Evolutionary conservation across 2,113 vertebrate genomes (phyloP).

Genomic region (Aptenodytes patagonicus): DNA sequence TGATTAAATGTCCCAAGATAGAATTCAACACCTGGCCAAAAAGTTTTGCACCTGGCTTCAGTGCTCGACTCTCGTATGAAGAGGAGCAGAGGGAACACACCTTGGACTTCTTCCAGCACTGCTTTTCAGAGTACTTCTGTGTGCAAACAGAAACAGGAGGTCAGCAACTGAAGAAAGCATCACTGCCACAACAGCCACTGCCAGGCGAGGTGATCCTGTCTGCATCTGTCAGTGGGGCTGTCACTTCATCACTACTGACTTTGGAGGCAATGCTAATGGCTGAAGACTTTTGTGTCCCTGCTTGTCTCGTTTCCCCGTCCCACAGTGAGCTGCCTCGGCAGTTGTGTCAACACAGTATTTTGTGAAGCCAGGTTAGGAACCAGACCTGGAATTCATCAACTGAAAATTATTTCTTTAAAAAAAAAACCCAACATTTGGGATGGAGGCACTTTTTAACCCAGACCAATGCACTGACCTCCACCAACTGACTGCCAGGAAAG

Average conservation of each 20-base stretch:
- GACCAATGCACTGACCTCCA: not conserved
- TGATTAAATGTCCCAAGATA: constrained; percentile 8
- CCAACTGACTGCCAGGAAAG: not conserved
- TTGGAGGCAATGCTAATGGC: not conserved
- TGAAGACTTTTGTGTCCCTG: not conserved
- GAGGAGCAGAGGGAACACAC: not conserved
- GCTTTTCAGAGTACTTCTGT: not conserved
- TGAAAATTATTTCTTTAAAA: not conserved
- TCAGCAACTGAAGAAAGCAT: not conserved
- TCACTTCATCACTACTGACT: not conserved
- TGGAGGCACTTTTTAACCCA: not conserved
- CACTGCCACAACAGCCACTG: not conserved
- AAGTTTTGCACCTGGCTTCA: constrained; percentile 5
- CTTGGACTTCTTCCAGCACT: not conserved
- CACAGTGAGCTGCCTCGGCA: not conserved
- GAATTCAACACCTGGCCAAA: not conserved
- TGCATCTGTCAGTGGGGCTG: not conserved
- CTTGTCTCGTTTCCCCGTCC: not conserved
- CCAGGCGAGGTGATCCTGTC: not conserved
- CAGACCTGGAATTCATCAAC: not conserved
- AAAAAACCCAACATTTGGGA: not conserved
- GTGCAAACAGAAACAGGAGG: not conserved
- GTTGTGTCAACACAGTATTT: not conserved
- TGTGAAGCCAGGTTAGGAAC: not conserved
- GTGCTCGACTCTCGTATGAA: rapidly evolving